Conservation (phyloP, 2,113 vertebrate genomes). For the Oxyruncus cristatus region DNA sequence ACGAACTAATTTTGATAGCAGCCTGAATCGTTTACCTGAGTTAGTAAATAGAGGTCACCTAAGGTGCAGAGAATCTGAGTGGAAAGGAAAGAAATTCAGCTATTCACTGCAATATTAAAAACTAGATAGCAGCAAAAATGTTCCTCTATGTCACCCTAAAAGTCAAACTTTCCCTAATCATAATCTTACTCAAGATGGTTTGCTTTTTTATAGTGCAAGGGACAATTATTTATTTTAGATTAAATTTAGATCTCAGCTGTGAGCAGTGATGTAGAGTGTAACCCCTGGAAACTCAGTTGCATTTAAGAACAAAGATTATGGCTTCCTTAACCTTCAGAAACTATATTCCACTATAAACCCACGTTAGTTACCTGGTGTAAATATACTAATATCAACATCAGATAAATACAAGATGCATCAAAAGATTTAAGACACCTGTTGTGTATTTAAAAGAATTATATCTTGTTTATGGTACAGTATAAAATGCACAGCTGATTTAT, state of each 20-base stretch:
- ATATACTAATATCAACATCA: slow-evolving; percentile 69
- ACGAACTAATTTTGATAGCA: background rate
- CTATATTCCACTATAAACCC: slow-evolving; percentile 33
- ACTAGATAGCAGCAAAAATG: slow-evolving; percentile 5
- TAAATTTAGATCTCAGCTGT: slow-evolving; percentile 15
- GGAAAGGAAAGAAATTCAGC: background rate
- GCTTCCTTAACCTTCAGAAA: slow-evolving; percentile 66
- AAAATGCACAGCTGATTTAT: slow-evolving; percentile 93
- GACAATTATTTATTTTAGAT: slow-evolving; percentile 48
- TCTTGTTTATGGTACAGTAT: slow-evolving; percentile 88
- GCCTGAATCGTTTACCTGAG: background rate
- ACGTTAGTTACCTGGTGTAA: slow-evolving; percentile 58
- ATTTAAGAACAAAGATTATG: slow-evolving; percentile 16
- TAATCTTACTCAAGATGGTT: background rate
- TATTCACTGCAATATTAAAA: slow-evolving; percentile 11
- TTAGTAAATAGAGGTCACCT: background rate
- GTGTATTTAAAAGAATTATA: slow-evolving; percentile 88
- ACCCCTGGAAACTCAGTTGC: slow-evolving; percentile 44
- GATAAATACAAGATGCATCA: slow-evolving; percentile 82
- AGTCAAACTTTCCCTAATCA: slow-evolving; percentile 25
- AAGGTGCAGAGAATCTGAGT: background rate
- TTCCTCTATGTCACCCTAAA: slow-evolving; percentile 17
- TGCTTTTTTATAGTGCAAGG: slow-evolving; percentile 18
- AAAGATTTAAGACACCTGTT: slow-evolving; percentile 84
- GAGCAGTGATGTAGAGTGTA: slow-evolving; percentile 24